Percentiles rank a stretch among this genome's conserved stretches.
phyloP scores from a whole-genome alignment of 2,888 invertebrate species.

The Shargacucullia verbasci region DNA sequence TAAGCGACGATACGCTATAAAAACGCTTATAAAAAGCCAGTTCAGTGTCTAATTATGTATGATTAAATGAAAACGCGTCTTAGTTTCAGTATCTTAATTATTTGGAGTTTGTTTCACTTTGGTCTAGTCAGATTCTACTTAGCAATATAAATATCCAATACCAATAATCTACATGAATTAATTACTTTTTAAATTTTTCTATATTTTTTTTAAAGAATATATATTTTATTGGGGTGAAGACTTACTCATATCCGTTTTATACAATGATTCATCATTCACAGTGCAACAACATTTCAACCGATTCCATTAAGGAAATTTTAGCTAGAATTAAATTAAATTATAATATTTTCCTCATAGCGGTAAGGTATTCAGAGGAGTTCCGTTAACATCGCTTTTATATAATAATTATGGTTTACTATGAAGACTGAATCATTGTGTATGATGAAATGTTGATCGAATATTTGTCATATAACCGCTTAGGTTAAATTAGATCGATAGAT shows the following conservation, averaged over 20 bases:
- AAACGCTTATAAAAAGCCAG: too few relatives aligned
- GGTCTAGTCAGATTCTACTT: constrained; percentile 4
- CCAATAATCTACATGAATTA: too few relatives aligned
- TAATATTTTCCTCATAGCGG: constrained; percentile 50
- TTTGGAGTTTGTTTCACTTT: constrained; percentile 1
- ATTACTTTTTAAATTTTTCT: too few relatives aligned
- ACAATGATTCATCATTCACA: too few relatives aligned
- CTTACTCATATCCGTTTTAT: too few relatives aligned
- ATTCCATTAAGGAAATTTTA: constrained; percentile 4
- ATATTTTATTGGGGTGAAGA: too few relatives aligned
- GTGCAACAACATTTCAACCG: too few relatives aligned
- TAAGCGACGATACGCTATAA: too few relatives aligned
- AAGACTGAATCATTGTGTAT: constrained; percentile 39
- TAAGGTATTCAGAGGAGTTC: constrained; percentile 18
- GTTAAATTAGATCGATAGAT: not conserved
- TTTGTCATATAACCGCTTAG: constrained; percentile 16
- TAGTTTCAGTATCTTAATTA: too few relatives aligned
- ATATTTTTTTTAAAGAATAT: too few relatives aligned
- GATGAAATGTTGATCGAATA: constrained; percentile 28
- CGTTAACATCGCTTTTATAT: constrained; percentile 3
- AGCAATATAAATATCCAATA: not conserved
- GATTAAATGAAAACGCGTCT: too few relatives aligned
- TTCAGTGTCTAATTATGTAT: too few relatives aligned
- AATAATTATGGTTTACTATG: constrained; percentile 27
- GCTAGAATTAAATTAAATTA: not conserved